A percentile compares a stretch with the other conserved stretches of the same genome.
These are phyloP conservation scores for Eurytoma adleriae DNA, from an alignment of 2,888 invertebrate species.

Conservation along the genomic window DNA sequence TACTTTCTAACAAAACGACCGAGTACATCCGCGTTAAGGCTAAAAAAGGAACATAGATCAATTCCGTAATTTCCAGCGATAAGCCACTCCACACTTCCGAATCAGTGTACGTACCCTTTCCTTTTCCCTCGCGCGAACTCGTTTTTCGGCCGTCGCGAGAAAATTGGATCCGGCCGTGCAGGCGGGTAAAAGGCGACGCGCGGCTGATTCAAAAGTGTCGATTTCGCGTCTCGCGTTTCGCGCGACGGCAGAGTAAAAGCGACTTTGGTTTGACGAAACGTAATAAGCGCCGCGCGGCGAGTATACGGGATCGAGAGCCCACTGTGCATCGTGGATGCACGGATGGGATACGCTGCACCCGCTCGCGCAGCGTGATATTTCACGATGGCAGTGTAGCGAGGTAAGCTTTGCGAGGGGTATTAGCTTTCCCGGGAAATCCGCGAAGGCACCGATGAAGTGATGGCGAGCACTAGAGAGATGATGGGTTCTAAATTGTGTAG, in stretches of 20 bases:
- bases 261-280: constrained; percentile 20
- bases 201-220: constrained; percentile 19
- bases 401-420: neutral
- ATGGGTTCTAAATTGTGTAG: too few relatives aligned
- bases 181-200: neutral
- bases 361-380: neutral
- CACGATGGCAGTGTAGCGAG: neutral
- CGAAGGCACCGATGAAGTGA: too few relatives aligned
- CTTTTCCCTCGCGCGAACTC: neutral
- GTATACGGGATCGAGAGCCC: neutral
- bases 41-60: too few relatives aligned
- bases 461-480: too few relatives aligned
- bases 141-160: neutral
- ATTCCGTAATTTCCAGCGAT: too few relatives aligned
- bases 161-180: constrained; percentile 5
- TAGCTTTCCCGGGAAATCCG: too few relatives aligned
- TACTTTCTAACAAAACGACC: constrained; percentile 7
- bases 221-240: constrained; percentile 22
- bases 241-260: constrained; percentile 16
- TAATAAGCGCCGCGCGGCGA: neutral
- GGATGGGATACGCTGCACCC: neutral
- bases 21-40: too few relatives aligned
- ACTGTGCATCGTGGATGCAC: neutral
- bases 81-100: too few relatives aligned
- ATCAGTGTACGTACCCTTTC: too few relatives aligned